Conservation (phyloP, 2,113 vertebrate species). For the Psephotus haematonotus region DNA sequence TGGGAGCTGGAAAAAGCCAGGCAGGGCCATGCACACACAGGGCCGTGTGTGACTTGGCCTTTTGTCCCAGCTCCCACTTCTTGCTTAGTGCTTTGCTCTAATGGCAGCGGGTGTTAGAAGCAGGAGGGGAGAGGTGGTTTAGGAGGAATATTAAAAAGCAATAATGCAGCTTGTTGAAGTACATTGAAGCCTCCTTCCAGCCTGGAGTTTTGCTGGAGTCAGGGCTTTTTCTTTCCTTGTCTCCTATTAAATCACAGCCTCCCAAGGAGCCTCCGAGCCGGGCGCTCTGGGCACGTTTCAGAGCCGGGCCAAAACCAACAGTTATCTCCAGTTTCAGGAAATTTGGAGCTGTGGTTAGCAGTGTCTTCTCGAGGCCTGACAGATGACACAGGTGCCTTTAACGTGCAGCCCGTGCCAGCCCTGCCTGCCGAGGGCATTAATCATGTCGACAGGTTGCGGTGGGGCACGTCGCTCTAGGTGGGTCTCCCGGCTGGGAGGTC, state of each 20-base stretch:
- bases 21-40: fast-evolving
- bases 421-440: background rate
- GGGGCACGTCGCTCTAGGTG: background rate
- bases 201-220: background rate
- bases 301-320: constrained; percentile 37
- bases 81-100: background rate
- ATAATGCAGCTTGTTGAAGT: background rate
- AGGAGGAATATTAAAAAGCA: background rate
- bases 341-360: background rate
- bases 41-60: fast-evolving
- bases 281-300: background rate
- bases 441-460: background rate
- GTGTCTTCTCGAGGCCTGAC: constrained; percentile 29
- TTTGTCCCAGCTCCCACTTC: background rate
- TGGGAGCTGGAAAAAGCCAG: background rate
- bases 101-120: fast-evolving
- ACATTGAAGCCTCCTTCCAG: background rate
- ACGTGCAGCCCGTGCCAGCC: background rate
- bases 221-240: background rate
- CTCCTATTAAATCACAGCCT: background rate
- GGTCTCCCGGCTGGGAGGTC: background rate
- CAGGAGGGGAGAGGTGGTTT: background rate
- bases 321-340: constrained; percentile 45
- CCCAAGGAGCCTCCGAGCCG: background rate
- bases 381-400: background rate